Percentiles rank a stretch among this genome's conserved stretches.
Evolutionary conservation across 2,797 vertebrate genomes (phyloP).

Genomic region (Hafferia zeledoni): DNA sequence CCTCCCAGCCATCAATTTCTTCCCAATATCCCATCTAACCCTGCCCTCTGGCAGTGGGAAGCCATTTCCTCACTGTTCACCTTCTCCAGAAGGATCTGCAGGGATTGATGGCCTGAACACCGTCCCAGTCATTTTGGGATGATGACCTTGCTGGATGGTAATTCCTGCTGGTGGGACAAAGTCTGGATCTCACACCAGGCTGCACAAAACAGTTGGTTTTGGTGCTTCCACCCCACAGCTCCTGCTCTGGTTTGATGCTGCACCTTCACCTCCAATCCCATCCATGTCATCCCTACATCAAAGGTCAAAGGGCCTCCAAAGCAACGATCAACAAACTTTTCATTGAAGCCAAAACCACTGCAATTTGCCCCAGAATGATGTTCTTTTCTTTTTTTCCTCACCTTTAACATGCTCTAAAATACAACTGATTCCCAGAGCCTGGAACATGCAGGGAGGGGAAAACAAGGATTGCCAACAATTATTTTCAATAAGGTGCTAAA

Average conservation of each 20-base stretch:
- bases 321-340: neutral
- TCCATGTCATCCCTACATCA: accelerated
- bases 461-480: neutral
- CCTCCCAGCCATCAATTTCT: accelerated
- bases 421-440: neutral
- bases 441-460: neutral
- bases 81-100: neutral
- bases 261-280: too few species aligned
- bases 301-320: neutral
- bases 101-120: neutral
- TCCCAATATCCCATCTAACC: accelerated
- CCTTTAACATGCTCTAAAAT: neutral
- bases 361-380: accelerated
- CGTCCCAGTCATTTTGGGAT: neutral
- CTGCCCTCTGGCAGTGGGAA: neutral
- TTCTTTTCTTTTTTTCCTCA: accelerated
- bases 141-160: neutral
- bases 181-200: neutral
- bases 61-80: neutral
- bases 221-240: neutral
- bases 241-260: neutral
- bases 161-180: neutral
- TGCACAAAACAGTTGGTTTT: neutral
- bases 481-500: neutral
- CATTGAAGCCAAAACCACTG: neutral